Base-by-base conservation (phyloP, 2,797 vertebrate genomes). In the Rousettus madagascariensis region DNA sequence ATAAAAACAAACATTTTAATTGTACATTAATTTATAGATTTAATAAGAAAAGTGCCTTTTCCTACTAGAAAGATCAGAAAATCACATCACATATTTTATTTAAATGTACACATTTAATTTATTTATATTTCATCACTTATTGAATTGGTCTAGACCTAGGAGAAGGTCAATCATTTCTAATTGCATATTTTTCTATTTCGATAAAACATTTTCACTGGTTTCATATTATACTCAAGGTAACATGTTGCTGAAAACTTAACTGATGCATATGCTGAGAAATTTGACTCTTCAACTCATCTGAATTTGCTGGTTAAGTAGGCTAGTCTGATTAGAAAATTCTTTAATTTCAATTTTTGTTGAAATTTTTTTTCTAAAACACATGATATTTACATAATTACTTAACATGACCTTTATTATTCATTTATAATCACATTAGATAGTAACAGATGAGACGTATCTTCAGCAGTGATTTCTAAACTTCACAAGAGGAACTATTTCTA, bases 311-410 rank as follows among this genome's bases (percentile, higher is more conserved):
- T n/a, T 59, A 55, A 87, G 26, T 82, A 55, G 49, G 75, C 68
- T 95, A 80, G 89, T 74, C 46, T 57, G 41, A 78, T 85, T 82
- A 85, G 72, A 68, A 96, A 94, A 65, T 84, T 71, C 36, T 77
- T 94, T 86, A 49, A 72, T 92, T 92, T 95, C 28, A 53, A n/a
- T 43, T 91, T 94, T 86, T 95, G 19, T 75, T 84, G 38, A 74
- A 95, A 94, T 74, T 53, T n/a, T 80, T 80, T 95, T 96, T 96
- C 65, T 75, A 63, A 89, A 80, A 57, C 61, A 33, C 20, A 28
- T 57, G 17, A 66, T 91, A 90, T 86, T 94, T 90, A 79, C 61
- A 53, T 92, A 89, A 86, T 87, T 93, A 66, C 30, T 95, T 90
- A 91, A 74, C 43, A 59, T 71, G 33, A 46, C 9, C 26, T 75